These are phyloP conservation scores for Australoheros facetus DNA, from an alignment of 2,797 vertebrate species.

Conservation along the genomic window DNA sequence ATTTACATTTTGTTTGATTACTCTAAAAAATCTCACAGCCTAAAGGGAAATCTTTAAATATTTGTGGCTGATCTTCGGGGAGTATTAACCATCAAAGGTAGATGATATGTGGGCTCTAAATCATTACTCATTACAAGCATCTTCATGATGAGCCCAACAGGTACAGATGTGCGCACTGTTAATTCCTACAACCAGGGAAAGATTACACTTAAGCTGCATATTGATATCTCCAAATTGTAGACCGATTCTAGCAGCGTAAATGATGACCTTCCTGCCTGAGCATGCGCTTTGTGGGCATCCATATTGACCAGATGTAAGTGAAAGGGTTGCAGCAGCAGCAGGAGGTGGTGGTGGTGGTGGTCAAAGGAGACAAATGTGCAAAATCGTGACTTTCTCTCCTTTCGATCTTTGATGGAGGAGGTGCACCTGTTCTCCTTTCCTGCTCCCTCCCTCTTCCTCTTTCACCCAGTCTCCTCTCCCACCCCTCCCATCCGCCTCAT, in stretches of 20 bases:
- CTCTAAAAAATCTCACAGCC: background rate
- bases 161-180: background rate
- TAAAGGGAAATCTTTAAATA: background rate
- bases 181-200: background rate
- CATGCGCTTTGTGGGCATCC: background rate
- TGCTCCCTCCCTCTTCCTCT: background rate
- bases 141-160: background rate
- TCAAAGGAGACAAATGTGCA: constrained; percentile 34
- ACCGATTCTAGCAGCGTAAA: background rate
- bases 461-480: background rate
- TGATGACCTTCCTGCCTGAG: background rate
- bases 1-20: background rate
- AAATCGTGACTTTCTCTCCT: constrained; percentile 48
- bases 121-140: background rate
- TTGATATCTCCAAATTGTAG: background rate
- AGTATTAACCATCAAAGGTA: background rate
- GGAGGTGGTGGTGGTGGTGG: constrained; percentile 30
- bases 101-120: background rate
- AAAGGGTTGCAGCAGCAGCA: constrained; percentile 20
- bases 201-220: background rate
- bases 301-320: constrained; percentile 25
- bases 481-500: constrained; percentile 46
- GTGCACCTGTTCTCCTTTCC: constrained; percentile 56
- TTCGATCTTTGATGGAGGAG: constrained; percentile 35
- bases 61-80: background rate